These are phyloP conservation scores for Chascanopsetta lugubris DNA, from an alignment of 2,113 vertebrate species.

Conservation along the genomic window DNA sequence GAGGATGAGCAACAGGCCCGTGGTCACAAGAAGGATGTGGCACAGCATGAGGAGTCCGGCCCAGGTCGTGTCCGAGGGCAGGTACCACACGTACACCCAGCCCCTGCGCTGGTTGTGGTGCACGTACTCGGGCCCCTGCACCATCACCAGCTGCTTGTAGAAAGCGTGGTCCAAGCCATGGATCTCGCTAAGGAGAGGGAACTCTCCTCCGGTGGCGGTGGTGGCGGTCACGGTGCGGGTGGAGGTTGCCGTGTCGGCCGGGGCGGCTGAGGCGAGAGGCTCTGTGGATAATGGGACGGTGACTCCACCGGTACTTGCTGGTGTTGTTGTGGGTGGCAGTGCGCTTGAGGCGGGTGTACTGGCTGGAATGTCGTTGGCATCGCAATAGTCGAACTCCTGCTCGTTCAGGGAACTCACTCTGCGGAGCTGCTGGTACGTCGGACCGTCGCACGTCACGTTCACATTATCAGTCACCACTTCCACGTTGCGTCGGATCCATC, in stretches of 20 bases:
- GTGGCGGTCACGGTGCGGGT: background rate
- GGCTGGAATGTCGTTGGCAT: background rate
- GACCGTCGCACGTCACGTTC: slow-evolving; percentile 60
- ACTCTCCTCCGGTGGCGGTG: background rate
- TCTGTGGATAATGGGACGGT: background rate
- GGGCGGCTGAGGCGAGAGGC: background rate
- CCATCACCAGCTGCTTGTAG: slow-evolving; percentile 61
- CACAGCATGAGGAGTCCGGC: slow-evolving; percentile 73
- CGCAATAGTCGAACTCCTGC: slow-evolving; percentile 53
- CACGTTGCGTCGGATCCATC: slow-evolving; percentile 82
- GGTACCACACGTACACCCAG: slow-evolving; percentile 87
- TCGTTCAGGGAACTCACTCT: slow-evolving; percentile 55
- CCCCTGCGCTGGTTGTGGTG: slow-evolving; percentile 80
- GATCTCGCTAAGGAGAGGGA: background rate
- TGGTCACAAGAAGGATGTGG: slow-evolving; percentile 68
- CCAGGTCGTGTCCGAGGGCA: slow-evolving; percentile 75
- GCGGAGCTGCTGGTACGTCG: slow-evolving; percentile 21
- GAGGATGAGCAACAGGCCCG: slow-evolving; percentile 64
- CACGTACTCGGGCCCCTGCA: slow-evolving; percentile 69
- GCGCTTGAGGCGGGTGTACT: background rate
- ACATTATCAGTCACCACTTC: slow-evolving; percentile 57
- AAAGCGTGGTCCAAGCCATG: slow-evolving; percentile 21
- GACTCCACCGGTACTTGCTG: background rate
- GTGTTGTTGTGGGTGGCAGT: background rate
- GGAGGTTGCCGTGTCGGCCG: background rate